phyloP scores from a whole-genome alignment of 64 coral and sea anemone genomes.

The Dendronephthya gigantea region DNA sequence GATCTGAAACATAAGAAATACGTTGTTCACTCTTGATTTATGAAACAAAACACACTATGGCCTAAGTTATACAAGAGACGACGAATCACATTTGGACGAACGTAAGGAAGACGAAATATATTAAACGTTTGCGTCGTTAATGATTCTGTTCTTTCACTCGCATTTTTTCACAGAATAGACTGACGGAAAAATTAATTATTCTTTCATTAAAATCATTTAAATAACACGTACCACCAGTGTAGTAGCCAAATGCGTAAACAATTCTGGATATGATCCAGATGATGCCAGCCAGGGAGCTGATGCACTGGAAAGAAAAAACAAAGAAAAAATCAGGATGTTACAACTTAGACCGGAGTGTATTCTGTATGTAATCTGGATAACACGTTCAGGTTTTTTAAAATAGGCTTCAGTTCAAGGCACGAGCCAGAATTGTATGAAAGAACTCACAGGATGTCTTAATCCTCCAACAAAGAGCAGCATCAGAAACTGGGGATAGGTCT shows the following conservation, averaged over 20 bases:
- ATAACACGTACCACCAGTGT: conserved; percentile 92
- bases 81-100: too few species aligned
- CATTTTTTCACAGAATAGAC: too few species aligned
- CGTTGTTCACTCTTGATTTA: background rate
- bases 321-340: background rate
- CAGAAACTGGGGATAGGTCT: conserved; percentile 77
- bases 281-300: conserved; percentile 51
- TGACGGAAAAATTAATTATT: too few species aligned
- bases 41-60: too few species aligned
- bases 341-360: background rate
- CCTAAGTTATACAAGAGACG: too few species aligned
- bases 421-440: too few species aligned
- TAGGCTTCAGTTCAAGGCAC: too few species aligned
- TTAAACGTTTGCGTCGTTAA: too few species aligned
- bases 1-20: background rate
- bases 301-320: conserved; percentile 24
- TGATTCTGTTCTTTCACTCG: too few species aligned
- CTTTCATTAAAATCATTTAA: too few species aligned
- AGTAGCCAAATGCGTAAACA: conserved; percentile 89
- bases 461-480: conserved; percentile 65
- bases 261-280: conserved; percentile 60
- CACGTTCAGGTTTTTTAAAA: too few species aligned
- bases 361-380: background rate
- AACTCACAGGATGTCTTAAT: conserved; percentile 72
- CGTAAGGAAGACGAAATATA: too few species aligned